These are phyloP conservation scores for Cheirogaleus medius DNA, from an alignment of 2,113 vertebrate genomes.

Conservation along the genomic window DNA sequence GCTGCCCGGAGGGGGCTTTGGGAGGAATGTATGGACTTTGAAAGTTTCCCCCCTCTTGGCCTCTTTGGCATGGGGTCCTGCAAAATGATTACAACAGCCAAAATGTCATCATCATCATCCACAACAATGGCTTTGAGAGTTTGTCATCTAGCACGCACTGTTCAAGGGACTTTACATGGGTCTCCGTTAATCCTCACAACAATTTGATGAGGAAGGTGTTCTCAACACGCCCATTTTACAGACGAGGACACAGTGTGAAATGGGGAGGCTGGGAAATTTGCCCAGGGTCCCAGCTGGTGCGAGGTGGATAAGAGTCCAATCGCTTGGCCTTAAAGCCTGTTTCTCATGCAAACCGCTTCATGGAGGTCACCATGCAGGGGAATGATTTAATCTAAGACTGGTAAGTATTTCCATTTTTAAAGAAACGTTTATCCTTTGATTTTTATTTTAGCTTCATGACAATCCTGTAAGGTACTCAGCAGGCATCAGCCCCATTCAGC, in stretches of 20 bases:
- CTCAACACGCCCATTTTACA: not conserved
- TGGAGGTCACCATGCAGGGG: not conserved
- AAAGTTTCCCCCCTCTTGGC: not conserved
- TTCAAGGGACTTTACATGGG: accelerated
- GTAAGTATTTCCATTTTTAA: not conserved
- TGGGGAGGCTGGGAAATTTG: not conserved
- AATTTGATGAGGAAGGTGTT: not conserved
- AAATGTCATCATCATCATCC: not conserved
- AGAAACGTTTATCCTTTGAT: not conserved
- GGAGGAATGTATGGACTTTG: not conserved
- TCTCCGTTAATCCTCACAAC: not conserved
- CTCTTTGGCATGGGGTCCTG: not conserved
- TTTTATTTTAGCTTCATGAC: not conserved
- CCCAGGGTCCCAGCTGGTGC: not conserved
- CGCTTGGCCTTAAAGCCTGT: not conserved
- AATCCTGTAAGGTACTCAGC: not conserved
- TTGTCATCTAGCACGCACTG: not conserved
- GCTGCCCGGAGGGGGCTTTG: not conserved
- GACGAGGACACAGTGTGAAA: not conserved
- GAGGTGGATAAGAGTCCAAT: not conserved
- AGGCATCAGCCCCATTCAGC: not conserved
- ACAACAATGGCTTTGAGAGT: not conserved
- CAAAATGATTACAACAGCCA: not conserved
- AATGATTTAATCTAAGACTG: not conserved
- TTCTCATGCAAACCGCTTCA: not conserved